Base-by-base conservation (phyloP, 1,140 invertebrate genomes). In the Argopecten irradians region DNA sequence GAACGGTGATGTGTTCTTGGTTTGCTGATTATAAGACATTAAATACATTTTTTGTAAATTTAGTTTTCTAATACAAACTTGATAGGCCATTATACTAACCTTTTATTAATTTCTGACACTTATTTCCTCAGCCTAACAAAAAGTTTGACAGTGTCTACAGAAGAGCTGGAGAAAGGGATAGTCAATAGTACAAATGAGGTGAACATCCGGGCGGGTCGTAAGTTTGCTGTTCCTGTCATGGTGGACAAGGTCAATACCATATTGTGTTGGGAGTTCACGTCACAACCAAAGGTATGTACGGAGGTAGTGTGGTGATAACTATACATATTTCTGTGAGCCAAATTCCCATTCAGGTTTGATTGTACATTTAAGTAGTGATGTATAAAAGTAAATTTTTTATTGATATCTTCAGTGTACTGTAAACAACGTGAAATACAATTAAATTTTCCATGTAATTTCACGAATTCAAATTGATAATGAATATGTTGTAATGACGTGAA, bases 191-290 rank as follows among this genome's bases (percentile, higher is more conserved):
- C 93, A 82, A 93, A 92, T 89, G 93, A 94, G 71, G 86, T 93
- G 1, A 93, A 91, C 92, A 90, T 95, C 33, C 94, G 92, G 46
- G 89, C 94, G 19, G 95, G 95, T 1, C 89, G 89, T 39, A 93
- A 84, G 11, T 94, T 92, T 92, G 90, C 91, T 87, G 92, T 95
- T 0, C 93, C 94, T 13, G 90, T 95, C 9, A n/a, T 89, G 34
- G 92, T 95, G 34, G 89, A 92, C 13, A 86, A 85, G 32, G 34
- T 87, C 13, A 92, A 91, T 39, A 92, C 93, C n/a, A 90, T 91
- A 32, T 85, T 95, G 9, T 92, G 90, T 82, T 95, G 95, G 95
- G 92, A 94, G 86, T 95, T 95, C 87, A 93, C 92, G 7, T 94
- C 94, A 16, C 83, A 93, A 33, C 95, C 95, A 28, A 95, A 95